phyloP scores from a whole-genome alignment of 2,113 vertebrate genomes.

The Macroglossus sobrinus region DNA sequence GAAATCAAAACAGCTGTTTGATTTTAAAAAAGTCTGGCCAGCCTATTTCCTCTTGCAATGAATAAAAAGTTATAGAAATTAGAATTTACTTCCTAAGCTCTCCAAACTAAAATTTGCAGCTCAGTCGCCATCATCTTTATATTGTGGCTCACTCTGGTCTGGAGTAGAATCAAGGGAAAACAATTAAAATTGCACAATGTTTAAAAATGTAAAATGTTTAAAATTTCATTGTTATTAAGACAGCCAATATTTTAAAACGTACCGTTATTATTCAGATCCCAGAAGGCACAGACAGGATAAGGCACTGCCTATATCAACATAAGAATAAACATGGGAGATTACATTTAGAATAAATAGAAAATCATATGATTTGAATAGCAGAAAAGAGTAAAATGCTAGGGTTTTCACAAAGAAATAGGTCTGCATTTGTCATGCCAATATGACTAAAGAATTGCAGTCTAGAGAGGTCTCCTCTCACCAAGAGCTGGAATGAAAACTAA shows the following conservation, averaged over 20 bases:
- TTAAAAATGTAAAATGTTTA: conserved; percentile 25
- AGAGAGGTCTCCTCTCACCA: neutral
- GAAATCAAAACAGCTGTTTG: neutral
- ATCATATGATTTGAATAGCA: neutral
- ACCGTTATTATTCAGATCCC: conserved; percentile 93
- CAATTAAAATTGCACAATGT: too few relatives aligned
- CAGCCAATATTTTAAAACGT: conserved; percentile 75
- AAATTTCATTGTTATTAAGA: conserved; percentile 57
- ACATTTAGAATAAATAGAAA: conserved; percentile 35
- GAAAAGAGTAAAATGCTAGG: neutral
- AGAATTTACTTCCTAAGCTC: neutral
- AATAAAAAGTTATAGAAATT: neutral
- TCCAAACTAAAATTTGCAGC: neutral
- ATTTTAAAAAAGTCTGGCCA: neutral
- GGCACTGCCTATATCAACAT: conserved; percentile 79
- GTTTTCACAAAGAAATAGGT: conserved; percentile 22
- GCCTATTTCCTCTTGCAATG: neutral
- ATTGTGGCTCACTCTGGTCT: conserved; percentile 15
- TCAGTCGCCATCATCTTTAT: neutral
- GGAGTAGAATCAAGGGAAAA: neutral
- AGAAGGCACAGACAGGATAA: conserved; percentile 91
- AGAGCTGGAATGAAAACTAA: neutral
- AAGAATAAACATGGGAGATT: conserved; percentile 64
- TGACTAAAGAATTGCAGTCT: neutral
- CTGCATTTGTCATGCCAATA: rapidly evolving